Percentiles rank a stretch among this genome's conserved stretches.
phyloP scores from a whole-genome alignment of 2,113 vertebrate species.

The Psammodynastes pulverulentus region DNA sequence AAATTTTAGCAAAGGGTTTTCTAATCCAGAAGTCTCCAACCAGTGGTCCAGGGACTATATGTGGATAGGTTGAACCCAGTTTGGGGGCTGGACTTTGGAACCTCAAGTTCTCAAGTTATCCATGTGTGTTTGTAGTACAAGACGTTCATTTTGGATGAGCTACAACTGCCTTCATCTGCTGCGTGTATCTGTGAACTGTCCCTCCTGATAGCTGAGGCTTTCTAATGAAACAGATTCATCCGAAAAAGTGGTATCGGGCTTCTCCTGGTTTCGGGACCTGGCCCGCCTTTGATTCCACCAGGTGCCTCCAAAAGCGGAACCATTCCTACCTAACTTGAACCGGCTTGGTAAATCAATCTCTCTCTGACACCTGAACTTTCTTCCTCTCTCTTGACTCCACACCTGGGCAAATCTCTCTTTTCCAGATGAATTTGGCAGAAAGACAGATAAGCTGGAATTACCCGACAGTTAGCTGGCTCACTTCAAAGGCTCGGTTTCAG shows the following conservation, averaged over 20 bases:
- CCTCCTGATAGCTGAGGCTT: background rate
- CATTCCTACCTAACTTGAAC: background rate
- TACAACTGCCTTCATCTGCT: background rate
- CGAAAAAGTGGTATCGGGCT: background rate
- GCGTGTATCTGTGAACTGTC: background rate
- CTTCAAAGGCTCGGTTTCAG: conserved; percentile 70
- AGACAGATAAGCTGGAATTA: conserved; percentile 61
- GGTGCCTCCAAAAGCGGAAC: background rate
- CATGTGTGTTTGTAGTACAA: background rate
- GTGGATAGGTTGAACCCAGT: background rate
- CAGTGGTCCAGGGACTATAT: too few species aligned
- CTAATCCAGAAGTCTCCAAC: too few species aligned
- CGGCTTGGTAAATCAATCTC: conserved; percentile 33
- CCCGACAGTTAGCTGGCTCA: conserved; percentile 59
- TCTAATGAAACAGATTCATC: background rate
- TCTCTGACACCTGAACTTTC: conserved; percentile 39
- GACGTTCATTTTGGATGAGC: background rate
- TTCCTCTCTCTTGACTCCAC: conserved; percentile 35
- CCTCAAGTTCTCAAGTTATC: background rate
- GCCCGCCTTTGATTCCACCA: background rate
- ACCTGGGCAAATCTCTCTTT: conserved; percentile 67
- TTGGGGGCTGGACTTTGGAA: background rate
- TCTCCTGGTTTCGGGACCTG: background rate
- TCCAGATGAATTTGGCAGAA: conserved; percentile 62
- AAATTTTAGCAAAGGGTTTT: too few species aligned